Evolutionary conservation across 64 coral and sea anemone genomes (phyloP).

Genomic region (Stylophora pistillata): DNA sequence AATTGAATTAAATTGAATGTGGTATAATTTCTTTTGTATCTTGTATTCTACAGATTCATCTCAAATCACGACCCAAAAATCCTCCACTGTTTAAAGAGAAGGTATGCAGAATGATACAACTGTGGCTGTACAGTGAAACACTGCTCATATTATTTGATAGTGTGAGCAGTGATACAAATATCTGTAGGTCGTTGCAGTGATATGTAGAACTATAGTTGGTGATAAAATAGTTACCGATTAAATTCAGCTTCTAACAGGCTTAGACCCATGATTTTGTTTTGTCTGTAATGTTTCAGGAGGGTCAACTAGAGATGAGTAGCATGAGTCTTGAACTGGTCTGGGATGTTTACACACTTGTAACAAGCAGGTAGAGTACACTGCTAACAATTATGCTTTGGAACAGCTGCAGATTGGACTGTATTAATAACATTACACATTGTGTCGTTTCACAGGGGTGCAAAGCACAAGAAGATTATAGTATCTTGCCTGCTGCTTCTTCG

Average conservation of each 20-base stretch:
- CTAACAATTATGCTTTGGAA: not conserved
- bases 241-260: too few species aligned
- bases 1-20: not conserved
- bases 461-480: slow-evolving; percentile 53
- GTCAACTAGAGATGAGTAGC: slow-evolving; percentile 86
- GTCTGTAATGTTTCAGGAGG: slow-evolving; percentile 53
- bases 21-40: not conserved
- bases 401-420: too few species aligned
- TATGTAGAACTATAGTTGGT: not conserved
- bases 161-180: not conserved
- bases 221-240: too few species aligned
- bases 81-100: slow-evolving; percentile 25
- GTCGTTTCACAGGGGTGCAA: slow-evolving; percentile 39
- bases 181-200: not conserved
- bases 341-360: slow-evolving; percentile 87
- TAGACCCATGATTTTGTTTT: not conserved
- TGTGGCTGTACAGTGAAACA: not conserved
- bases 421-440: not conserved
- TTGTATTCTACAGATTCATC: slow-evolving; percentile 20
- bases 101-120: not conserved
- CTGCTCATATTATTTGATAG: too few species aligned
- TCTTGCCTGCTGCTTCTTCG: slow-evolving; percentile 70
- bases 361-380: slow-evolving; percentile 53
- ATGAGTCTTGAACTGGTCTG: slow-evolving; percentile 89
- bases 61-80: slow-evolving; percentile 31